Evolutionary conservation across 2,113 vertebrate species (phyloP), one percentile per base, ranked within the genome.

Genomic region (Salvator merianae): DNA sequence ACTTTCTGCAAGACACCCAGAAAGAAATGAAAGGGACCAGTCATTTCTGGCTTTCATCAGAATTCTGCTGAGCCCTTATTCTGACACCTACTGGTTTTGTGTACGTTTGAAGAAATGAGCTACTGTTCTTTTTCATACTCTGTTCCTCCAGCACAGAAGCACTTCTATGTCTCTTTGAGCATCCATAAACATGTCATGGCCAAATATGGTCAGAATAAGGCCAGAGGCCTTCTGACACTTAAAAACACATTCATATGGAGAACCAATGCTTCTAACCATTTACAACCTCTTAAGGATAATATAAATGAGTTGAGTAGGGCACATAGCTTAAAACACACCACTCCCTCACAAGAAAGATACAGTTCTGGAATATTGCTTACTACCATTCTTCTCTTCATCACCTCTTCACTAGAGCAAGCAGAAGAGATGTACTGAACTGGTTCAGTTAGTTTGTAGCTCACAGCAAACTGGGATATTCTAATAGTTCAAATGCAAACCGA

Each of bases 1-100:
- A 53, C 7, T 32, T 59, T 69, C 79, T 53, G 38, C 55, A 88
- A 14, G 36, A 38, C 76, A 38, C 4, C 34, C 81, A 7, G 7
- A 59, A 28, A n/a, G 30, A 14, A 30, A 75, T 26, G 40, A 34
- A 13, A 55, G 24, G 65, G 28, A 36, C 13, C 62, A 53, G 88
- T 24, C 4, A 34, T 28, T 83, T 38, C 20, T 4, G 3, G 24
- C 18, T 83, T 73, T 0, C n/a, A 24, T 38, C 24, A 38, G 18
- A 84, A 32, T 38, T 53, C 32, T 53, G 12, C 2, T 26, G 2
- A 24, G 28, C 50, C 47, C 9, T 32, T 20, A 2, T 0, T 40
- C 28, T 8, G 40, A 32, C n/a, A 80, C 16, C 62, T 7, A 72
- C 30, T 26, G 4, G 55, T 28, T 85, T 38, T 63, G 1, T 9